Evolutionary conservation across 1,140 invertebrate species (phyloP).

Genomic region (Uloborus diversus): DNA sequence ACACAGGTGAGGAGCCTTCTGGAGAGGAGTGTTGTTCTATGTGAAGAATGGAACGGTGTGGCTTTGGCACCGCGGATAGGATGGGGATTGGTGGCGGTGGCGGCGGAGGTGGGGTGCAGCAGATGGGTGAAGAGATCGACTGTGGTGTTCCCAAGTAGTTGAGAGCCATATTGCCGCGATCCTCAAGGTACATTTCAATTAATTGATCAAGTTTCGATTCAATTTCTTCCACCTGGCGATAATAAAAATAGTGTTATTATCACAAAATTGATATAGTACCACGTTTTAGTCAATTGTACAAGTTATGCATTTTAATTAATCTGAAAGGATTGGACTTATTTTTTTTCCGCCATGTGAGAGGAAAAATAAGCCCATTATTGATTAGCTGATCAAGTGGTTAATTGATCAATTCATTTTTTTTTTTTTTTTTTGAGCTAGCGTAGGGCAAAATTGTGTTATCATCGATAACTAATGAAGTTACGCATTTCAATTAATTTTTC

Average conservation of each 20-base stretch:
- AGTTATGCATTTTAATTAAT: too few species aligned
- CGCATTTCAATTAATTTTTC: too few species aligned
- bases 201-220: constrained; percentile 92
- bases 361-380: too few species aligned
- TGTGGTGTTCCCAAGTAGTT: constrained; percentile 32
- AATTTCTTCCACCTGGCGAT: constrained; percentile 86
- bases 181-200: constrained; percentile 91
- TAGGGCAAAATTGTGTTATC: too few species aligned
- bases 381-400: too few species aligned
- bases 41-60: constrained; percentile 41
- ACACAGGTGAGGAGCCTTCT: constrained; percentile 61
- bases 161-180: constrained; percentile 62
- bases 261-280: too few species aligned
- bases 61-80: constrained; percentile 38
- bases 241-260: constrained; percentile 24
- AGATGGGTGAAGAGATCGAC: constrained; percentile 31
- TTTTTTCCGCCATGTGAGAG: too few species aligned
- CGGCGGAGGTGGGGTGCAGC: constrained; percentile 59
- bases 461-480: too few species aligned
- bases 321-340: too few species aligned
- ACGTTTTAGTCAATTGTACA: too few species aligned
- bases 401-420: too few species aligned
- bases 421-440: too few species aligned
- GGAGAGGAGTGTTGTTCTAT: constrained; percentile 24
- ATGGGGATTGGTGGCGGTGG: constrained; percentile 56